A percentile compares a stretch with the other conserved stretches of the same genome.
Evolutionary conservation across 2,888 invertebrate species (phyloP).

Genomic region (Hyles lineata): DNA sequence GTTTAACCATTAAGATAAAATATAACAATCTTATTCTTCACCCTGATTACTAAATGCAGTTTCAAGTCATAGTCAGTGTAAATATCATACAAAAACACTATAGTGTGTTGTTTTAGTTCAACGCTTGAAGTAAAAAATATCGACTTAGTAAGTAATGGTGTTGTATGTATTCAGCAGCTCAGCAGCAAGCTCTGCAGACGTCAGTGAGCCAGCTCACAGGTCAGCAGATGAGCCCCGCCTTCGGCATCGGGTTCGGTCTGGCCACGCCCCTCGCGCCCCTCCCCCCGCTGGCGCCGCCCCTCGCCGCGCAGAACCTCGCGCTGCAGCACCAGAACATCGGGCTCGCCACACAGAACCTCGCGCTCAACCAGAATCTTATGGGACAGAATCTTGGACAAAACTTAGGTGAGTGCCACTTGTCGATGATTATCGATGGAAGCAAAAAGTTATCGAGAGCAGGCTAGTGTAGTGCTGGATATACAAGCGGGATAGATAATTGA

Average conservation of each 20-base stretch:
- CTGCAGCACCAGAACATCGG: constrained; percentile 61
- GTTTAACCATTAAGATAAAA: too few species aligned
- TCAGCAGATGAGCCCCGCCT: constrained; percentile 58
- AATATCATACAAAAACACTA: too few species aligned
- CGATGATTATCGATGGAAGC: background rate
- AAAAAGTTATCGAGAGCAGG: too few species aligned
- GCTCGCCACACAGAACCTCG: constrained; percentile 57
- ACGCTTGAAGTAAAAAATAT: background rate
- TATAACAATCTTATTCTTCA: too few species aligned
- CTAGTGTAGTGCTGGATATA: too few species aligned
- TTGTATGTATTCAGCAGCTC: constrained; percentile 50
- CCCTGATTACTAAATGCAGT: too few species aligned
- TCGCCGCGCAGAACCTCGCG: background rate
- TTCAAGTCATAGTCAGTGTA: too few species aligned
- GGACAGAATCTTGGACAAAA: constrained; percentile 73
- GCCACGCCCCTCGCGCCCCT: constrained; percentile 45
- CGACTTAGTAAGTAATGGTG: constrained; percentile 25
- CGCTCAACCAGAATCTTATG: constrained; percentile 72
- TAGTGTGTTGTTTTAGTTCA: too few species aligned
- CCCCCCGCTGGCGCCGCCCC: constrained; percentile 44
- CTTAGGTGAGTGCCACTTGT: constrained; percentile 51
- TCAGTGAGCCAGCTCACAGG: constrained; percentile 60
- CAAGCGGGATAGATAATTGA: too few species aligned
- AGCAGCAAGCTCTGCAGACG: constrained; percentile 70
- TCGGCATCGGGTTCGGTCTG: constrained; percentile 66